Percentiles rank a stretch among this genome's conserved stretches.
Evolutionary conservation across 2,797 vertebrate species (phyloP).

Genomic region (Arvicola amphibius): DNA sequence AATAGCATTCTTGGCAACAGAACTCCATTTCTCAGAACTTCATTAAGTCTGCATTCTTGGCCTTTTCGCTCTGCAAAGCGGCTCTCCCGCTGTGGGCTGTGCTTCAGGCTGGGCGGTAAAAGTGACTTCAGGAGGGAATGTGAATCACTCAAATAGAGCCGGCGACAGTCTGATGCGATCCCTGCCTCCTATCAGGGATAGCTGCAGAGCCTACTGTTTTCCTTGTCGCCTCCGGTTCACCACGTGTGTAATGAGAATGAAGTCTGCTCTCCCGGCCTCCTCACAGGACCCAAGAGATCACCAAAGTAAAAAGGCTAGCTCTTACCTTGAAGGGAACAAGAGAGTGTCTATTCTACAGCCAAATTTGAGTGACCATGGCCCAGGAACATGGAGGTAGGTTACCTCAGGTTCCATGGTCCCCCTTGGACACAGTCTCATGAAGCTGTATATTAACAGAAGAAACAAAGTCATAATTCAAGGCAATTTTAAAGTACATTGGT

Average conservation of each 20-base stretch:
- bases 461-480: not conserved
- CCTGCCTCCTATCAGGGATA: not conserved
- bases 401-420: not conserved
- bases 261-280: not conserved
- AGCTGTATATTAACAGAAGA: not conserved
- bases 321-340: not conserved
- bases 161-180: not conserved
- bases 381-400: not conserved
- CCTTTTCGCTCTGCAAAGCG: constrained; percentile 14
- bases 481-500: not conserved
- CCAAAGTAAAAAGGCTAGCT: not conserved
- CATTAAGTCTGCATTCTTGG: constrained; percentile 34
- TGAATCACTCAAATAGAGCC: not conserved
- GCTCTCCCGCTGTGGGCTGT: not conserved
- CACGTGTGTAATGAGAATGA: not conserved
- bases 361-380: not conserved
- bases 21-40: constrained; percentile 79
- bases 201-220: not conserved
- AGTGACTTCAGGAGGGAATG: not conserved
- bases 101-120: not conserved
- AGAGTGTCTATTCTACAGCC: not conserved
- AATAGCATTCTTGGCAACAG: constrained; percentile 75
- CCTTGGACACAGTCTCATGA: not conserved
- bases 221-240: not conserved
- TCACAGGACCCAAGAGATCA: not conserved